These are phyloP conservation scores for Camponotus fellah DNA, from an alignment of 2,888 invertebrate species.

Conservation along the genomic window DNA sequence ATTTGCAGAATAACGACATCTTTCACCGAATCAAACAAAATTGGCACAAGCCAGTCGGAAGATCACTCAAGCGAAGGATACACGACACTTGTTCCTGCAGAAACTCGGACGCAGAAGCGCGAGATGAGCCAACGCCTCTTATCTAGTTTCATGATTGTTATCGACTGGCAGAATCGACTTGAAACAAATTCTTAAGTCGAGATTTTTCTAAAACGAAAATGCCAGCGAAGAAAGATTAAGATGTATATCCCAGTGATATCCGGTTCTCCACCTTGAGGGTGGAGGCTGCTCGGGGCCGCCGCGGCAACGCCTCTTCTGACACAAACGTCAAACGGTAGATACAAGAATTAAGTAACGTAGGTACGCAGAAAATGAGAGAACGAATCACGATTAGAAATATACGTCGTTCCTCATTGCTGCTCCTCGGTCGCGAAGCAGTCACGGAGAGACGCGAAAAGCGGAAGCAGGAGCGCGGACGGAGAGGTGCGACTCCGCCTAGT, in stretches of 20 bases:
- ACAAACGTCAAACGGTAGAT: slow-evolving; percentile 42
- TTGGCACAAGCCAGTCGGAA: neutral
- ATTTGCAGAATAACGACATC: neutral
- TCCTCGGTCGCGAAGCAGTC: slow-evolving; percentile 41
- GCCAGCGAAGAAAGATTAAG: slow-evolving; percentile 8
- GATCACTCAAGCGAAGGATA: neutral
- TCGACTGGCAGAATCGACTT: slow-evolving; percentile 41
- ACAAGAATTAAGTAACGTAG: slow-evolving; percentile 29
- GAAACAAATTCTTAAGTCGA: slow-evolving; percentile 25
- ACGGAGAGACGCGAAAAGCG: slow-evolving; percentile 54
- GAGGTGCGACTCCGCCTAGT: slow-evolving; percentile 67
- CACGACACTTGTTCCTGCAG: slow-evolving; percentile 1
- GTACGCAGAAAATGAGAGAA: neutral
- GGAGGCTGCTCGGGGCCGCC: slow-evolving; percentile 33
- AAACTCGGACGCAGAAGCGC: slow-evolving; percentile 24
- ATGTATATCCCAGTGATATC: slow-evolving; percentile 9
- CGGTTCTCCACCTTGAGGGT: slow-evolving; percentile 36
- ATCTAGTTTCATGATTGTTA: slow-evolving; percentile 32
- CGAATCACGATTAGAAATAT: slow-evolving; percentile 38
- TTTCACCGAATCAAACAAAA: slow-evolving; percentile 5
- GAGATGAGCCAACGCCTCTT: slow-evolving; percentile 49
- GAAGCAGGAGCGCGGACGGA: slow-evolving; percentile 38
- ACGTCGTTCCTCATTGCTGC: slow-evolving; percentile 41
- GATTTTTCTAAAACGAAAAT: slow-evolving; percentile 11
- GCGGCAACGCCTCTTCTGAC: slow-evolving; percentile 54